Base-by-base conservation (phyloP, 2,797 vertebrate genomes). In the Tenualosa thibaudeaui region DNA sequence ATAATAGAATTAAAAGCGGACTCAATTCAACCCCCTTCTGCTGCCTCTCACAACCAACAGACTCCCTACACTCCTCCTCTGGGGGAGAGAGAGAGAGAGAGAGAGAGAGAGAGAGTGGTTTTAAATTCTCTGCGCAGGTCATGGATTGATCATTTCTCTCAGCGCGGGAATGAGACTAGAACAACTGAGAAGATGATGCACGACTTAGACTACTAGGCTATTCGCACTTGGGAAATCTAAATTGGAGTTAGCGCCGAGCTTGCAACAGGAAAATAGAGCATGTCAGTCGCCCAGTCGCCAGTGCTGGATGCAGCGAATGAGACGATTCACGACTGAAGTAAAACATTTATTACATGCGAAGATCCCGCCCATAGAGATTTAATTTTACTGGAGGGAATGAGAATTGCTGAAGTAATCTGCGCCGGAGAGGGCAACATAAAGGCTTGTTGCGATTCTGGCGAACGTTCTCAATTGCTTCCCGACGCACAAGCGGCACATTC, bases 41-140 rank as follows among this genome's bases (percentile, higher is more conserved):
- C 19, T 60, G 7, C 54, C 5, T 71, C 37, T 78, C 71, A 43
- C 40, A 40, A 43, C 71, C 40, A 78, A 78, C 71, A 46, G 71
- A 78, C 71, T 19, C 17, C 19, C 19, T 78, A 19, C 71, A 81
- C 31, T 10, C 40, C 19, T 78, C 40, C 71, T 51, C 46, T 17
- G 40, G 43, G 82, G 60, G 82, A 51, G 31, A 26, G 62, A 51
- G 62, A 15, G 71, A 60, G 83, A 81, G 82, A 51, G 43, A 56
- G 82, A 81, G 62, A 40, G 43, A 68, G 82, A 78, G 82, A 84
- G 40, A 62, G 75, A 83, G 9, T 78, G 71, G 37, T 78, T 78
- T 78, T 46, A 78, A 78, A 78, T 78, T 78, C 71, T 78, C 71
- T 78, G 71, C 71, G 71, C 71, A 78, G 71, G 71, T 78, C 71